Conservation (phyloP, 1,140 invertebrate genomes). For the Procambarus virginalis region DNA sequence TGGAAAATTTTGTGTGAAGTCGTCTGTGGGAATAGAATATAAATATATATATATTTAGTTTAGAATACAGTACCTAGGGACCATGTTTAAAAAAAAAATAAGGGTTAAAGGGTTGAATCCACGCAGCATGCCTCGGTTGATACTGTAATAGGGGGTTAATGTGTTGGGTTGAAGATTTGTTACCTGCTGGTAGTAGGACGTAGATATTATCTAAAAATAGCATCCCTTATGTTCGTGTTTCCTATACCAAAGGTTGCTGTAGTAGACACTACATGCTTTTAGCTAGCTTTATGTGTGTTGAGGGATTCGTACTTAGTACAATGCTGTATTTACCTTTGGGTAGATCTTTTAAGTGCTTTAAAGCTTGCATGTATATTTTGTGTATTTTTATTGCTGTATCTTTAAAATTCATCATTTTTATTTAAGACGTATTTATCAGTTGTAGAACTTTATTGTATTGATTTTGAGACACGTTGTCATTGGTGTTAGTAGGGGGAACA, state of each 20-base stretch:
- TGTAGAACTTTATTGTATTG: background rate
- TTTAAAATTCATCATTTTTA: background rate
- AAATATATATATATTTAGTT: background rate
- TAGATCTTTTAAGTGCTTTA: background rate
- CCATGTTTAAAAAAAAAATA: background rate
- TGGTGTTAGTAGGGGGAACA: too few relatives aligned
- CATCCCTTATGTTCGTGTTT: background rate
- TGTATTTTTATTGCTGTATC: background rate
- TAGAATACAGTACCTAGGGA: background rate
- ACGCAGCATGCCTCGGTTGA: background rate
- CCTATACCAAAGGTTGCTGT: slow-evolving; percentile 9
- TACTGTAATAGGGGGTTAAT: background rate
- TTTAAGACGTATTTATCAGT: background rate
- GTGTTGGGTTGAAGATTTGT: background rate
- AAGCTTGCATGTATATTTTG: slow-evolving; percentile 8
- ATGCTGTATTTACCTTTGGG: slow-evolving; percentile 1
- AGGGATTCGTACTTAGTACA: slow-evolving; percentile 15
- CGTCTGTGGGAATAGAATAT: background rate
- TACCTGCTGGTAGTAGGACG: background rate
- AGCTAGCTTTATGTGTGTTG: slow-evolving; percentile 16
- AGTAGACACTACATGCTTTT: slow-evolving; percentile 12
- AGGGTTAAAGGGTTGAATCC: background rate
- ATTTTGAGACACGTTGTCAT: too few relatives aligned
- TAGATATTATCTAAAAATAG: background rate
- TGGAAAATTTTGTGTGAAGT: background rate